Evolutionary conservation across 2,888 invertebrate species (phyloP).

Genomic region (Oscheius myriophilus): DNA sequence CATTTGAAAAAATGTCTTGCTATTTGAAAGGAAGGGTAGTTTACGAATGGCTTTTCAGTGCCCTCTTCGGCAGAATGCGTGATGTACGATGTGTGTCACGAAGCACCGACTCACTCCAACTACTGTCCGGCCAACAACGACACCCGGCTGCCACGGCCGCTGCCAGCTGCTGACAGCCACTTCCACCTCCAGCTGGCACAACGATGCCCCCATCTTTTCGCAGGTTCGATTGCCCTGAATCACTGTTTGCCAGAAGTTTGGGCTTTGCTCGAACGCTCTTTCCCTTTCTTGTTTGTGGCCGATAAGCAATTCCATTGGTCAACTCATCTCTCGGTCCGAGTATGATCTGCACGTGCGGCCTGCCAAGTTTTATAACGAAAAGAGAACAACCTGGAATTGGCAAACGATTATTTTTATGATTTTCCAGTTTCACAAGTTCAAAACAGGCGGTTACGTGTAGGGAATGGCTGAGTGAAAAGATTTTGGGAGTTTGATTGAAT

Average conservation of each 20-base stretch:
- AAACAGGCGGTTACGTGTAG: too few relatives aligned
- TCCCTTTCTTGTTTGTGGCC: neutral
- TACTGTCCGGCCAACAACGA: conserved; percentile 23
- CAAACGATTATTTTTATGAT: too few relatives aligned
- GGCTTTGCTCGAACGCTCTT: neutral
- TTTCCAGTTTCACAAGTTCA: too few relatives aligned
- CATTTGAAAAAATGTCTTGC: too few relatives aligned
- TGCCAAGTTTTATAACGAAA: too few relatives aligned
- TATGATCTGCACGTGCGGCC: too few relatives aligned
- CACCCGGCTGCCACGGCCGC: conserved; percentile 8
- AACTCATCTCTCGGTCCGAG: too few relatives aligned
- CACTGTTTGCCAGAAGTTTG: too few relatives aligned
- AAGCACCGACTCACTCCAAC: neutral
- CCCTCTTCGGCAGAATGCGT: conserved; percentile 22
- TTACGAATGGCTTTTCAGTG: neutral
- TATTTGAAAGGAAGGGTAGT: neutral
- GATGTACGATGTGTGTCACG: conserved; percentile 28
- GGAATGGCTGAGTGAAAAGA: too few relatives aligned
- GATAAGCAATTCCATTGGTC: too few relatives aligned
- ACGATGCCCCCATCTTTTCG: conserved; percentile 29
- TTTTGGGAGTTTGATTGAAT: too few relatives aligned
- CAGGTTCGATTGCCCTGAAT: conserved; percentile 1
- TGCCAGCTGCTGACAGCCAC: conserved; percentile 7
- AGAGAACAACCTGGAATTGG: too few relatives aligned
- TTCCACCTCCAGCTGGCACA: conserved; percentile 5